Base-by-base conservation (phyloP, 2,888 invertebrate species). In the Pyrrhosoma nymphula region DNA sequence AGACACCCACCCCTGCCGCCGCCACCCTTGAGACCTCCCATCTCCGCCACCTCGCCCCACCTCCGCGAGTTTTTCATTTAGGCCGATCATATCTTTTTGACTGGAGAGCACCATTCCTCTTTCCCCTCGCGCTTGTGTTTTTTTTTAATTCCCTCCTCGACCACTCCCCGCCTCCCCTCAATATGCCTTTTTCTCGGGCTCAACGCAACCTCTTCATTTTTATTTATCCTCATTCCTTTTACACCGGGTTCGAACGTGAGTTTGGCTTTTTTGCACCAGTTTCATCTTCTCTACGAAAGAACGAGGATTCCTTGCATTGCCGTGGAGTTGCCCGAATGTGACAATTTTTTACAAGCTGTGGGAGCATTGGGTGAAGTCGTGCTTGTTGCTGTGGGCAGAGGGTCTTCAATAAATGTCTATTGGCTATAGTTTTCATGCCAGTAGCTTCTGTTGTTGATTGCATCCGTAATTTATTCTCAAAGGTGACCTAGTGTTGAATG, bases 11-110 rank as follows among this genome's bases (percentile, higher is more conserved):
- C 30, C 90, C 30, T 56, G 56, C 56, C 55, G 56, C 47, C 23
- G 20, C 47, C 20, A 10, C 26, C 3, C 69, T n/a, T 63, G 35
- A n/a, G 20, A 2, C 69, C 69, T 0, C n/a, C 26, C 69, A 12
- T 2, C 60, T 20, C 16, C 2, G 12, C 47, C 23, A 4, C 35
- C 39, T 55, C 89, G 20, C n/a, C 89, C 12, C 89, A 4, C 35
- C 35, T 39, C 75, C 93, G 26, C 93, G 39, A 69, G 39, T 69
- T 93, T 89, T 69, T 93, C 93, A 93, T 93, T 93, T 93, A 75
- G 55, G 26, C 47, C 18, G 63, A 47, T 69, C 82, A 82, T 75
- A 75, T 93, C 75, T 93, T 69, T 93, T 47, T 69, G 93, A 69
- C 69, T 69, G 47, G 39, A 93, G 23, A 82, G 82, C 82, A 14